Base-by-base conservation (phyloP, 1,140 invertebrate genomes). In the Aphelenchoides avenae region DNA sequence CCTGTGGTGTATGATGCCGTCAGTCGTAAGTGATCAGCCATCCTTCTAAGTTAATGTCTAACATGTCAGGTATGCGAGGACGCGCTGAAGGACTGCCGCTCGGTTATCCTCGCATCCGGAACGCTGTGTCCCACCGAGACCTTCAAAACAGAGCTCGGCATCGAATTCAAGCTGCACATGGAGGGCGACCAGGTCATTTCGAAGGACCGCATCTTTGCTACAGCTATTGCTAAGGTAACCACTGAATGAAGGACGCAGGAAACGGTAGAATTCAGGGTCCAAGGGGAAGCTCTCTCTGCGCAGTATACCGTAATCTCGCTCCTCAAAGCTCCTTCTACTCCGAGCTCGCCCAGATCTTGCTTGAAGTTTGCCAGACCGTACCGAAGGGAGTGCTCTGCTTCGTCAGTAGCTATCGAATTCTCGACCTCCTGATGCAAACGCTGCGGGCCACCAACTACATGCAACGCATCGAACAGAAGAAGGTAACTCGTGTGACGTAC, bases 51-150 rank as follows among this genome's bases (percentile, higher is more conserved):
- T 24, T 41, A 24, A 30, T 52, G 40, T 42, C 24, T 60, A n/a
- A 24, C 29, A 18, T 64, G 69, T 15, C 52, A 81, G 80, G 75
- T 77, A 3, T 80, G 80, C 57, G 78, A 75, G 54, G 79, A 81
- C 57, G 74, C 86, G 0, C 70, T 81, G 4, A 57, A 70, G 5
- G 34, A 52, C 1, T 80, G 81, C 0, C 82, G 84, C 9, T 82
- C 81, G 51, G 79, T 89, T n/a, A 81, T 88, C n/a, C 78, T 89
- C 1, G 85, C 86, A 0, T 88, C 87, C 1, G 87, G 87, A n/a
- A 89, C 88, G 1, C 80, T 89, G 1, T 83, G 85, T 1, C 88
- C 88, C 0, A 83, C 84, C 20, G 66, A 73, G 3, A 85, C 86
- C 6, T 86, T 89, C 67, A 79, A 86, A 69, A 85, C 85, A 0